Evolutionary conservation across 2,888 invertebrate species (phyloP).

Genomic region (Cylloceria caligata): DNA sequence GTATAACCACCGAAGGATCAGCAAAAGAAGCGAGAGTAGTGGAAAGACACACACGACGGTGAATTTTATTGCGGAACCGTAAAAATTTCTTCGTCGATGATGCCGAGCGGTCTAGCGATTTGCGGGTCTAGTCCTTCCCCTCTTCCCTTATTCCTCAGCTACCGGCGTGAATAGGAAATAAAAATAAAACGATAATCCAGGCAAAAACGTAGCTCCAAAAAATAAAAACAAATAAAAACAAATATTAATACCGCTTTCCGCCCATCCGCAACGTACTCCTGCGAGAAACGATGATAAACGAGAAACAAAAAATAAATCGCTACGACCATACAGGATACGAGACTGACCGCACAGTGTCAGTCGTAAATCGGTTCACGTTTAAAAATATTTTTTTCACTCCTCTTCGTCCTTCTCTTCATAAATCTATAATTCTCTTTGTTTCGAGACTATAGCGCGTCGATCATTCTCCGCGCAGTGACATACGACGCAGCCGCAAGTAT

Average conservation of each 20-base stretch:
- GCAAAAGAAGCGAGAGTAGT: constrained; percentile 8
- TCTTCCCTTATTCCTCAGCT: neutral
- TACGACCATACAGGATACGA: constrained; percentile 48
- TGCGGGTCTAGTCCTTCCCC: constrained; percentile 12
- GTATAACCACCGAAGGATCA: neutral
- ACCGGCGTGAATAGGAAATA: neutral
- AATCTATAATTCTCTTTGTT: constrained; percentile 11
- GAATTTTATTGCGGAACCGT: constrained; percentile 62
- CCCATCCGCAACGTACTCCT: neutral
- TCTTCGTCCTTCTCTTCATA: neutral
- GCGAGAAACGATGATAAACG: constrained; percentile 20
- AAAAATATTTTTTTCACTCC: constrained; percentile 7
- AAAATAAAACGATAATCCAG: constrained; percentile 34
- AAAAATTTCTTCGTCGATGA: constrained; percentile 73
- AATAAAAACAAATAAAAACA: constrained; percentile 12
- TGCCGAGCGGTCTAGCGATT: constrained; percentile 43
- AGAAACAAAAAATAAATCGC: constrained; percentile 16
- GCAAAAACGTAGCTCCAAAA: constrained; percentile 3
- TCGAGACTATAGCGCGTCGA: constrained; percentile 1
- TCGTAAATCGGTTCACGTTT: constrained; percentile 61
- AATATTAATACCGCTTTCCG: constrained; percentile 15
- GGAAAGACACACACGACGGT: constrained; percentile 11
- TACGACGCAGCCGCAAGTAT: neutral
- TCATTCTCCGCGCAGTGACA: neutral
- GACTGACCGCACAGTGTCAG: constrained; percentile 57